Conservation (phyloP, 2,113 vertebrate species). For the Chrysochloris asiatica region DNA sequence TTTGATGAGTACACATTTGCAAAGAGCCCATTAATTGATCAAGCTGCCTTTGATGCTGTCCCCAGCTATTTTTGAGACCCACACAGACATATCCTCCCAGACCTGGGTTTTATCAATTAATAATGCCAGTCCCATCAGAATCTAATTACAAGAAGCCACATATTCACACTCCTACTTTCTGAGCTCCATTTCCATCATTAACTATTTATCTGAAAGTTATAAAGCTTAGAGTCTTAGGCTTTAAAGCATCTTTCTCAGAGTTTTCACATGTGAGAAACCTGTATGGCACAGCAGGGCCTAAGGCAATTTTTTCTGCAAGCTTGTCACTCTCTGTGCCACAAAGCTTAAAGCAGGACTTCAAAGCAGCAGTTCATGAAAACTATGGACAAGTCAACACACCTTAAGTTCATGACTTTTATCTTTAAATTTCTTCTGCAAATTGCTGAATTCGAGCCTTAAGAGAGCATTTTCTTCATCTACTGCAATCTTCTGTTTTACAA, state of each 20-base stretch:
- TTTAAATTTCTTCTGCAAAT: conserved; percentile 89
- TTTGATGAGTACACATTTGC: conserved; percentile 95
- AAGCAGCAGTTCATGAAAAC: conserved; percentile 81
- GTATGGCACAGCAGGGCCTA: conserved; percentile 86
- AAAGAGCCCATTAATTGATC: conserved; percentile 97
- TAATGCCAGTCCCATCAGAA: conserved; percentile 97
- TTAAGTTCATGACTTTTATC: conserved; percentile 92
- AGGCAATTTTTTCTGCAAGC: conserved; percentile 88
- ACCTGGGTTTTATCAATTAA: conserved; percentile 99
- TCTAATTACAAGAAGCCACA: conserved; percentile 99
- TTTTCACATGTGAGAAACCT: conserved; percentile 83
- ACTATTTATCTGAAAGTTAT: conserved; percentile 98
- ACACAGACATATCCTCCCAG: conserved; percentile 93
- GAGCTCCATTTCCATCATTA: conserved; percentile 94
- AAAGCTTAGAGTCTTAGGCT: conserved; percentile 88
- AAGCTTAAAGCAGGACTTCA: conserved; percentile 84
- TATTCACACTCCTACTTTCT: conserved; percentile 91
- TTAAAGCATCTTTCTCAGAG: conserved; percentile 86
- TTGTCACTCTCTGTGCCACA: conserved; percentile 88
- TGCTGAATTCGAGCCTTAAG: conserved; percentile 90
- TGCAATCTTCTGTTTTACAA: conserved; percentile 84
- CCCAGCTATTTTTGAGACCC: conserved; percentile 94
- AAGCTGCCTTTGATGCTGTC: conserved; percentile 98
- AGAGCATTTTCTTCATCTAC: conserved; percentile 86
- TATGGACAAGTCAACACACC: conserved; percentile 89